These are phyloP conservation scores for Anarrhichthys ocellatus DNA, from an alignment of 2,113 vertebrate genomes.

Conservation along the genomic window DNA sequence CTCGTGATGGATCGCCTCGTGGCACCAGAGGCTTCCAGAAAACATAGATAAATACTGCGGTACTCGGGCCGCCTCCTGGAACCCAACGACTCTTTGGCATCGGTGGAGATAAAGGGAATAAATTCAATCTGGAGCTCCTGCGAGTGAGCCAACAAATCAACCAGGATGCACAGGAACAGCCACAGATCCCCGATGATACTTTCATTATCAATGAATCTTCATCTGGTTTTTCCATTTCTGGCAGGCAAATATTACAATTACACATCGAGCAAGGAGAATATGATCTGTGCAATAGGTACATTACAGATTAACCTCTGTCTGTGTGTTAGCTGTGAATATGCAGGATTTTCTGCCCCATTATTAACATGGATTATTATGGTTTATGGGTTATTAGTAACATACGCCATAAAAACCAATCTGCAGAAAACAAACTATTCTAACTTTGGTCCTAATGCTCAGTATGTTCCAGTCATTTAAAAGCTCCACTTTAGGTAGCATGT, in stretches of 20 bases:
- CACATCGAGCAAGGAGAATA: constrained; percentile 18
- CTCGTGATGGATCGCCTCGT: constrained; percentile 54
- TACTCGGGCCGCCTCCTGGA: constrained; percentile 36
- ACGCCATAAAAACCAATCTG: neutral
- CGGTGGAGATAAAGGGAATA: constrained; percentile 59
- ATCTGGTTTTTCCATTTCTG: constrained; percentile 62
- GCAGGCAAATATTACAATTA: constrained; percentile 30
- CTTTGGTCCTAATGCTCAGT: neutral
- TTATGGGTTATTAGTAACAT: constrained; percentile 7
- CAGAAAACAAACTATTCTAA: neutral
- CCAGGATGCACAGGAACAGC: constrained; percentile 46
- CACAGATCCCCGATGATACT: constrained; percentile 53
- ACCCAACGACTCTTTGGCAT: constrained; percentile 62
- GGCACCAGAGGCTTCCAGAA: constrained; percentile 53
- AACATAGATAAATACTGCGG: constrained; percentile 65
- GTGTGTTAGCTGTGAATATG: constrained; percentile 1
- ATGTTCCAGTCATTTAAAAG: neutral
- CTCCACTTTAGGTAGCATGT: neutral
- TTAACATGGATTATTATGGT: neutral
- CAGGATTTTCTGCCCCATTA: constrained; percentile 1
- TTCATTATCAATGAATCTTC: constrained; percentile 65
- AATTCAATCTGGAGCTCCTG: constrained; percentile 59
- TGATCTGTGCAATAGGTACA: constrained; percentile 22
- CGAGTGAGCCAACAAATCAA: constrained; percentile 62
- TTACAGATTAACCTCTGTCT: constrained; percentile 26